Evolutionary conservation across 2,888 invertebrate species (phyloP), one percentile per base, ranked within the genome.

Genomic region (Drosophila quinaria): DNA sequence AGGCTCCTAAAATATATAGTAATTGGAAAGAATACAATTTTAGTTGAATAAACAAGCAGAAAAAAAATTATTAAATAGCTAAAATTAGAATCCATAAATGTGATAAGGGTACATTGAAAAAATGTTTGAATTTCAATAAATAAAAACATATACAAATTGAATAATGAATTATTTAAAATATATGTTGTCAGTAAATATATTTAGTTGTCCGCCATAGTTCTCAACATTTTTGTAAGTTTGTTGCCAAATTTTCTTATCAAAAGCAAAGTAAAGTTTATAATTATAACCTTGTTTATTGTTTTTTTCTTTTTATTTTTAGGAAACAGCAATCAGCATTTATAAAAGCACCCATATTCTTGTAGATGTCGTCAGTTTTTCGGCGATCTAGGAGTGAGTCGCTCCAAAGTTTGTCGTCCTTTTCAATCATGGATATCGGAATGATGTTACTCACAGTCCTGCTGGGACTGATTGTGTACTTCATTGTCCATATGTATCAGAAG

Each of bases 391-490:
- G 31, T 46, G 19, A 42, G 42, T 42, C 4, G 11, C 10, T 11
- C 4, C 17, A 25, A 22, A 39, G 44, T 1, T 9, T 8, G 6
- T 13, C 44, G 3, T 8, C 22, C 2, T 11, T 9, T 13, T 2
- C 1, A 29, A 13, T 13, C 10, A 62, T 61, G 44, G 35, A 29
- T 19, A 25, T 54, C 10, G 44, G 42, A 35, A 17, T 33, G 10
- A 9, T 54, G 10, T 25, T 61, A n/a, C 8, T 81, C 19, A 19
- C 66, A 17, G 74, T 59, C 15, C 31, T 73, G 8, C 17, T 72
- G 47, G 61, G 54, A 11, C 3, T 83, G 1, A 1, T 75, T 8
- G 56, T 31, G 3, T 80, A 83, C 35, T 1, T 29, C 64, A n/a
- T 56, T 9, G 2, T 4, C 56, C 52, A 66, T 49, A 41, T 55